Evolutionary conservation across 2,888 invertebrate genomes (phyloP).

Genomic region (Eumacrocentrus americanus): DNA sequence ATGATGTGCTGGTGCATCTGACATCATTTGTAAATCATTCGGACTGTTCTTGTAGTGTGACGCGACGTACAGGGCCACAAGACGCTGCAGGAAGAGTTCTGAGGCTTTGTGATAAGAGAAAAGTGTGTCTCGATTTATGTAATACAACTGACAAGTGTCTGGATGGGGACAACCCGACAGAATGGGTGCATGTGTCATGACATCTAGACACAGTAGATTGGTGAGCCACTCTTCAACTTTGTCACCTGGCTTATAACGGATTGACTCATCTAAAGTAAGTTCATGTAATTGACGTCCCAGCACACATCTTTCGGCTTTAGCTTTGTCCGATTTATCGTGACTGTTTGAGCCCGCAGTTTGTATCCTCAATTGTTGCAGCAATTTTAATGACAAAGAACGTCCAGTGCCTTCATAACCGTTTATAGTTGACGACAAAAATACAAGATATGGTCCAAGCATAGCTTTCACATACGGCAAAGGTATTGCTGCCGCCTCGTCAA

Average conservation of each 20-base stretch:
- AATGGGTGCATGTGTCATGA: conserved; percentile 71
- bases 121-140: conserved; percentile 88
- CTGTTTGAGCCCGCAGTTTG: conserved; percentile 67
- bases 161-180: conserved; percentile 88
- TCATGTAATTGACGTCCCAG: conserved; percentile 64
- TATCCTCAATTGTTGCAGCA: conserved; percentile 84
- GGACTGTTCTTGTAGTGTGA: conserved; percentile 96
- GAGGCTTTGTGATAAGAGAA: conserved; percentile 97
- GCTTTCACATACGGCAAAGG: conserved; percentile 91
- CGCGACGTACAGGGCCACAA: conserved; percentile 93
- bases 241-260: conserved; percentile 84
- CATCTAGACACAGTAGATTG: conserved; percentile 88
- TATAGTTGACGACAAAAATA: conserved; percentile 95
- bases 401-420: conserved; percentile 99
- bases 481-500: conserved; percentile 99
- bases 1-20: conserved; percentile 98
- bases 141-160: conserved; percentile 84
- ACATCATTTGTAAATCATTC: conserved; percentile 97
- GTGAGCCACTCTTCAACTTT: conserved; percentile 91
- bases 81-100: conserved; percentile 87
- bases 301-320: conserved; percentile 59
- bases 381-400: conserved; percentile 90
- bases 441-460: conserved; percentile 88
- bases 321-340: conserved; percentile 61
- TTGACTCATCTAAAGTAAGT: conserved; percentile 88